Evolutionary conservation across 2,797 vertebrate genomes (phyloP), one percentile per base, ranked within the genome.

Genomic region (Lagorchestes hirsutus): DNA sequence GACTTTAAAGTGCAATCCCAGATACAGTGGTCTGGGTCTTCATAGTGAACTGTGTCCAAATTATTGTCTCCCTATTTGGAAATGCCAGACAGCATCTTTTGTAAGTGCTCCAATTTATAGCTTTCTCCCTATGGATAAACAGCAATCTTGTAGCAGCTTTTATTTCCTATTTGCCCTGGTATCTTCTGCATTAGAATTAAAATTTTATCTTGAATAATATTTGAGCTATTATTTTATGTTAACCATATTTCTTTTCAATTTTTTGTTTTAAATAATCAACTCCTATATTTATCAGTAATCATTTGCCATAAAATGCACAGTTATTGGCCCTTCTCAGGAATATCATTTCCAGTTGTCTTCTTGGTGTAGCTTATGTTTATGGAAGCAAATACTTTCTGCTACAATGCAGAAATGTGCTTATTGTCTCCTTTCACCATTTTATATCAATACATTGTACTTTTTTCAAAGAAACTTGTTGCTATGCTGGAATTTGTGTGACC

Each of bases 281-380:
- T 98, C 97, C 97, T 97, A n/a, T 98, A 98, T 55, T 95, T 92
- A 28, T 55, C 62, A 62, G 24, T 40, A 82, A 67, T 28, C 52
- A 46, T 97, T 97, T 96, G 90, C 5, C 5, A 52, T 52, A 52
- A 52, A 52, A 52, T 5, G 5, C 52, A 52, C 52, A 6, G 93
- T 67, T 98, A 98, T 98, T 98, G 95, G 98, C 98, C 98, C 97
- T 98, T 98, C 98, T 99, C 98, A 98, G 98, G 98, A 98, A 98
- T 97, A 94, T 96, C 31, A 90, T 98, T 98, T 98, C 98, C 98
- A 97, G 93, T 96, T 98, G 97, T 98, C 98, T 99, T 98, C 40
- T 98, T 98, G 98, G 97, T 98, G 97, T n/a, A 31, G 93, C 97
- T 93, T 97, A 97, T 96, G 93, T 98, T 97, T 98, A 97, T 98